Base-by-base conservation (phyloP, 2,888 invertebrate genomes). In the Hydroisotoma schaefferi region DNA sequence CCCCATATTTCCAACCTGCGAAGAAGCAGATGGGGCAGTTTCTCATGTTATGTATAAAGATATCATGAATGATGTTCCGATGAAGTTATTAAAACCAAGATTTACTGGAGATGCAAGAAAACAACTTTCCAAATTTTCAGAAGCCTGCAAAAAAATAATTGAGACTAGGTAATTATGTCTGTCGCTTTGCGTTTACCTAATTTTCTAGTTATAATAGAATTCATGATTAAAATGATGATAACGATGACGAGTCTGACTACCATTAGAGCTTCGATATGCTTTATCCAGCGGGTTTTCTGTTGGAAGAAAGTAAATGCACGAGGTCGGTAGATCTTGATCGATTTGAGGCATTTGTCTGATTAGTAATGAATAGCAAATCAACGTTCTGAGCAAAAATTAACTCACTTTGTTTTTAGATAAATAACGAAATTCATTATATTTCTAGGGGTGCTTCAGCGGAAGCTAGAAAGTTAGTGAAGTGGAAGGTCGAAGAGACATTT, bases 401-500 rank as follows among this genome's bases (percentile, higher is more conserved):
- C 28, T 10, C 8, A 48, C 23, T 48, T 23, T 10, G 8, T n/a
- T n/a, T n/a, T n/a, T n/a, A n/a, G n/a, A n/a, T 8, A 15, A 15
- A 18, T 44, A 4, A 26, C 52, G 65, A 63, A 75, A 33, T 6
- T 33, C 33, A 10, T 8, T 40, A 18, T 40, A 15, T 40, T 40
- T 40, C n/a, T 64, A 85, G 94, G 73, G 91, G 91, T 76, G 88
- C 90, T 8, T 89, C 92, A 26, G 85, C 93, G 0, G 94, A 95
- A 76, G 93, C 94, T 75, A 83, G 97, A 65, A 97, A 97, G 80
- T 90, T 95, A 15, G 95, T 98, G 0, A 97, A 95, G 77, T 97
- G 97, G 97, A 94, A 95, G 80, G 94, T 94, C 0, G 95, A 97
- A 75, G 95, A 97, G 74, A 95, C 94, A 25, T 94, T 97, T 78